Evolutionary conservation across 1,140 invertebrate species (phyloP).

Genomic region (Cheumatopsyche charites): DNA sequence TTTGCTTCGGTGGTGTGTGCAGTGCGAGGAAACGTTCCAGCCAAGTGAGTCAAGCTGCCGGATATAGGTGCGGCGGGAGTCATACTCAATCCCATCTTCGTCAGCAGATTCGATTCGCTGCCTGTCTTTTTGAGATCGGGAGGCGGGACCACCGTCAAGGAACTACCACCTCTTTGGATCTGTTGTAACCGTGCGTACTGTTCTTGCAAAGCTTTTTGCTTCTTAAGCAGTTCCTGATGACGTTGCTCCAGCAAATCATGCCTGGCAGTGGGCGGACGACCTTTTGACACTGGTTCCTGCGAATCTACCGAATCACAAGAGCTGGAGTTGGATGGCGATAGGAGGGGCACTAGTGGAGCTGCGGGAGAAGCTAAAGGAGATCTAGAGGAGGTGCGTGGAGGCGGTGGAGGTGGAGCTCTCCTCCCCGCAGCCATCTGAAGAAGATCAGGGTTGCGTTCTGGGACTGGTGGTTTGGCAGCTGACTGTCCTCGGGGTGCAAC

Average conservation of each 20-base stretch:
- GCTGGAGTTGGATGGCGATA: conserved; percentile 67
- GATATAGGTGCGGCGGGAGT: conserved; percentile 56
- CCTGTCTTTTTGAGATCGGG: conserved; percentile 83
- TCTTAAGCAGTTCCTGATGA: conserved; percentile 83
- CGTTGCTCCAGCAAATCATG: conserved; percentile 81
- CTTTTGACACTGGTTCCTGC: conserved; percentile 66
- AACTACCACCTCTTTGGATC: conserved; percentile 76
- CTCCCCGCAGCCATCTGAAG: conserved; percentile 69
- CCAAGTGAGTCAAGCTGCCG: conserved; percentile 56
- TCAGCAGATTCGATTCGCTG: conserved; percentile 85
- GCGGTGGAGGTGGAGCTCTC: conserved; percentile 83
- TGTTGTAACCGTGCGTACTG: conserved; percentile 87
- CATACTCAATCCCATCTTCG: conserved; percentile 80
- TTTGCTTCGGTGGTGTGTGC: conserved; percentile 45
- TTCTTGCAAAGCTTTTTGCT: conserved; percentile 85
- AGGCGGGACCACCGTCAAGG: conserved; percentile 66
- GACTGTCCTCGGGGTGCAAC: conserved; percentile 62
- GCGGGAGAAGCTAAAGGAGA: conserved; percentile 79
- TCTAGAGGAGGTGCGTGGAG: conserved; percentile 80
- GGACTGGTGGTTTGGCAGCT: conserved; percentile 73
- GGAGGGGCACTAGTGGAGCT: conserved; percentile 51
- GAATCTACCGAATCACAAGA: conserved; percentile 80
- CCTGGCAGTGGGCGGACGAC: conserved; percentile 61
- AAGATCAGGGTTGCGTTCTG: conserved; percentile 76
- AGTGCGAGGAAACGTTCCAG: conserved; percentile 48